Conservation (phyloP, 2,113 vertebrate genomes). For the Dicrurus megarhynchus region DNA sequence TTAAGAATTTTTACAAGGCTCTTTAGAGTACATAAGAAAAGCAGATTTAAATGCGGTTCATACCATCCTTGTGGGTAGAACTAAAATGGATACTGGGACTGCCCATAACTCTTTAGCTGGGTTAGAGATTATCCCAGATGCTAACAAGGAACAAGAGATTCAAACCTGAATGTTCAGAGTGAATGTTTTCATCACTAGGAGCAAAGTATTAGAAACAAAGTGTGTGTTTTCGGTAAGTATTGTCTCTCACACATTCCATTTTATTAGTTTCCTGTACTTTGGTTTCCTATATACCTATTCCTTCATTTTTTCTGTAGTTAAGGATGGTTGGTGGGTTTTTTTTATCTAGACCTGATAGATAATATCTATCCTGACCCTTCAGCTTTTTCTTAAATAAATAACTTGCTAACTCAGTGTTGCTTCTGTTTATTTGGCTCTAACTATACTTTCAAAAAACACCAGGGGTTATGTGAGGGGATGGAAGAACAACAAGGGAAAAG, state of each 20-base stretch:
- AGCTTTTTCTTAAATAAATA: background rate
- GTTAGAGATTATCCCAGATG: background rate
- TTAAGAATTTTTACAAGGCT: background rate
- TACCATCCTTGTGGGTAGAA: background rate
- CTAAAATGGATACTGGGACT: background rate
- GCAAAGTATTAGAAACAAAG: background rate
- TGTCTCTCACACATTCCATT: background rate
- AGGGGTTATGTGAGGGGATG: background rate
- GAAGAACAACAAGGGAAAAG: background rate
- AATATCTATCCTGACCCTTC: background rate
- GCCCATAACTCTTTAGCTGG: background rate
- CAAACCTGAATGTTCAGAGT: background rate
- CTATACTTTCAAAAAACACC: background rate
- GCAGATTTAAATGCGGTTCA: background rate
- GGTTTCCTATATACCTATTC: background rate
- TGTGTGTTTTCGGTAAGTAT: background rate
- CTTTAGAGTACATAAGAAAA: background rate
- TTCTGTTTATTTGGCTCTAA: background rate
- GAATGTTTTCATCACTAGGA: background rate
- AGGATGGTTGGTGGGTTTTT: accelerated
- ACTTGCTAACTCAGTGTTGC: background rate
- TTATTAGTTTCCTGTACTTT: background rate
- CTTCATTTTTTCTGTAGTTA: background rate
- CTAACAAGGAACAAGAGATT: background rate
- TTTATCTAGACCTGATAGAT: background rate